Conservation (phyloP, 1,140 invertebrate species). For the Ceratitis capitata region DNA sequence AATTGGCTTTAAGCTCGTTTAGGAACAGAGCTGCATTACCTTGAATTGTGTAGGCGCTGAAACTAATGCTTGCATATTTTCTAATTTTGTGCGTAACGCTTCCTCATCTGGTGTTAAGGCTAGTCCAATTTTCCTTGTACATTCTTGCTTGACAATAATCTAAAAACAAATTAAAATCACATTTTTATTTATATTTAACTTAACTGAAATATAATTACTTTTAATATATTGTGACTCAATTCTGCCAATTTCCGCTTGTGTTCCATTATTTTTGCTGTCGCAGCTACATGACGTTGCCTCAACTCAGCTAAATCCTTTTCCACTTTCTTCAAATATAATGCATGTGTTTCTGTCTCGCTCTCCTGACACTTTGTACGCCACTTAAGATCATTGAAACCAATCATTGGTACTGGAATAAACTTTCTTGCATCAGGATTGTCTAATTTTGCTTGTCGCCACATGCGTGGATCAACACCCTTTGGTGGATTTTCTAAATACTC, state of each 20-base stretch:
- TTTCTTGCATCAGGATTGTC: constrained; percentile 92
- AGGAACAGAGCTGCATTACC: constrained; percentile 66
- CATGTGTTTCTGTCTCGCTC: constrained; percentile 82
- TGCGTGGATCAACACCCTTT: constrained; percentile 77
- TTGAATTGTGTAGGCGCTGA: constrained; percentile 93
- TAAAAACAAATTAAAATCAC: constrained; percentile 56
- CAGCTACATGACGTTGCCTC: constrained; percentile 76
- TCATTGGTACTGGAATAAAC: constrained; percentile 91
- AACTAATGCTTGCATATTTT: constrained; percentile 85
- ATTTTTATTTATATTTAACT: background rate
- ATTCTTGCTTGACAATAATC: constrained; percentile 89
- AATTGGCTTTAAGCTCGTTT: no score
- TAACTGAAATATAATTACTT: constrained; percentile 66
- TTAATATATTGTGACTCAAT: constrained; percentile 80
- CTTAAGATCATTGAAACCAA: constrained; percentile 83
- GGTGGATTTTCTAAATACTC: constrained; percentile 91
- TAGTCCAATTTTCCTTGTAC: constrained; percentile 83
- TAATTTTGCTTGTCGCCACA: constrained; percentile 90
- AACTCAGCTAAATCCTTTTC: constrained; percentile 80
- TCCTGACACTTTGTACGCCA: constrained; percentile 84
- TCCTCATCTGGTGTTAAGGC: constrained; percentile 91
- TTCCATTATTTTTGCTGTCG: constrained; percentile 78
- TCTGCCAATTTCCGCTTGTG: constrained; percentile 79
- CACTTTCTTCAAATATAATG: constrained; percentile 78
- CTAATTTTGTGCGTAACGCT: constrained; percentile 81